These are phyloP conservation scores for Ormyrus labotus DNA, from an alignment of 2,888 invertebrate genomes.

Conservation along the genomic window DNA sequence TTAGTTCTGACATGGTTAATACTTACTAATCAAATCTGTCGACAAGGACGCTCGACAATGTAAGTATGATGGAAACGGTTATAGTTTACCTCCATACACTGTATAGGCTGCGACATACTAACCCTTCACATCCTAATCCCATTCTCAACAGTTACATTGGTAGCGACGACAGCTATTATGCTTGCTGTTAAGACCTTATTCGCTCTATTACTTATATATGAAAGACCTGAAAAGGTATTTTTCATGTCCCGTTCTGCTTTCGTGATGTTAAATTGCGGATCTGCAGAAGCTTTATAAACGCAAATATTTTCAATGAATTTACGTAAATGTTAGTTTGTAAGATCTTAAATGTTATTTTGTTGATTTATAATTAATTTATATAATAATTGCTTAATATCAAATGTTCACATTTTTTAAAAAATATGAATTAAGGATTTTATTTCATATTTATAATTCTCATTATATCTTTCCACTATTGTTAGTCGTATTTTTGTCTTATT, in stretches of 20 bases:
- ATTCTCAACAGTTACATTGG: constrained; percentile 25
- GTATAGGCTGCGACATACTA: constrained; percentile 41
- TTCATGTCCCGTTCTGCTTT: constrained; percentile 22
- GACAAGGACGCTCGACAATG: constrained; percentile 9
- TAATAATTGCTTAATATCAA: no score
- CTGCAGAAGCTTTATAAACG: no score
- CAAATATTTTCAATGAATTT: no score
- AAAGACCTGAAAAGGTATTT: constrained; percentile 26
- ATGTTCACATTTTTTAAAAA: no score
- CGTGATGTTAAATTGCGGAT: not conserved
- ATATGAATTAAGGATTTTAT: no score
- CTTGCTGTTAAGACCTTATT: constrained; percentile 31
- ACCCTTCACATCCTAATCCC: constrained; percentile 43
- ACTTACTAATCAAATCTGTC: constrained; percentile 20
- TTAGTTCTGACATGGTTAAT: constrained; percentile 9
- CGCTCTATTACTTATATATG: constrained; percentile 19
- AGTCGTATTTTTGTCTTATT: no score
- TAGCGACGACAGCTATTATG: constrained; percentile 10
- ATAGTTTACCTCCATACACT: constrained; percentile 36
- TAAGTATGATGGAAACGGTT: constrained; percentile 16
- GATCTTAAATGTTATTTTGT: no score
- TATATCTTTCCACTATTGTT: no score
- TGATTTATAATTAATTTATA: no score
- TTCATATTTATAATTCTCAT: no score
- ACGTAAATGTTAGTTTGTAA: no score